These are phyloP conservation scores for Chrysolina haemoptera DNA, from an alignment of 2,888 invertebrate species.

Conservation along the genomic window DNA sequence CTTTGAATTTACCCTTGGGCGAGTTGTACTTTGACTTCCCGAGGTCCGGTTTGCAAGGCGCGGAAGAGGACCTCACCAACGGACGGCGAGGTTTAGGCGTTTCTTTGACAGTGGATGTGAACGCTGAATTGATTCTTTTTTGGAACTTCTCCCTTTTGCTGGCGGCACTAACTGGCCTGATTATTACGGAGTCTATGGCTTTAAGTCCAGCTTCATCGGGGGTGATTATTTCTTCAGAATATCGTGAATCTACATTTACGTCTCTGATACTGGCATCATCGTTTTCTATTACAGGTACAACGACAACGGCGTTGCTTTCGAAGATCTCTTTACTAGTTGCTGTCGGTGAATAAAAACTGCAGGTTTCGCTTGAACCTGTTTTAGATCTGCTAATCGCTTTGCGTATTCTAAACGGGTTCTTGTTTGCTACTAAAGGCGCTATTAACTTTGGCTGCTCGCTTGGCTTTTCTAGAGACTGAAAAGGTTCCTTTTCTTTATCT, in stretches of 20 bases:
- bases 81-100: slow-evolving; percentile 59
- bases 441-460: slow-evolving; percentile 52
- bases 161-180: slow-evolving; percentile 63
- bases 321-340: slow-evolving; percentile 20
- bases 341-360: slow-evolving; percentile 29
- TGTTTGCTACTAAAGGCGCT: slow-evolving; percentile 51
- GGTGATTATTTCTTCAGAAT: background rate
- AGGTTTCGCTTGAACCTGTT: slow-evolving; percentile 21
- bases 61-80: slow-evolving; percentile 63
- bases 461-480: slow-evolving; percentile 56
- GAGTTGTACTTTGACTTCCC: slow-evolving; percentile 61
- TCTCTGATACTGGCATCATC: slow-evolving; percentile 32
- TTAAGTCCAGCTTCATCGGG: slow-evolving; percentile 31
- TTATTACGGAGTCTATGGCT: slow-evolving; percentile 56
- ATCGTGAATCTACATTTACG: background rate
- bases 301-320: slow-evolving; percentile 57
- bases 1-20: slow-evolving; percentile 61
- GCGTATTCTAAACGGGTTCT: slow-evolving; percentile 54
- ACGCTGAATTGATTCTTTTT: slow-evolving; percentile 66
- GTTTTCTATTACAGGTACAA: slow-evolving; percentile 60
- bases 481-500: slow-evolving; percentile 35
- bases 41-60: slow-evolving; percentile 59
- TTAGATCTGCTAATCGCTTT: slow-evolving; percentile 40
- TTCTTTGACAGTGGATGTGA: slow-evolving; percentile 58
- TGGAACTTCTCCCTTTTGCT: slow-evolving; percentile 65